phyloP scores from a whole-genome alignment of 2,113 vertebrate genomes.

The Etia nguti region DNA sequence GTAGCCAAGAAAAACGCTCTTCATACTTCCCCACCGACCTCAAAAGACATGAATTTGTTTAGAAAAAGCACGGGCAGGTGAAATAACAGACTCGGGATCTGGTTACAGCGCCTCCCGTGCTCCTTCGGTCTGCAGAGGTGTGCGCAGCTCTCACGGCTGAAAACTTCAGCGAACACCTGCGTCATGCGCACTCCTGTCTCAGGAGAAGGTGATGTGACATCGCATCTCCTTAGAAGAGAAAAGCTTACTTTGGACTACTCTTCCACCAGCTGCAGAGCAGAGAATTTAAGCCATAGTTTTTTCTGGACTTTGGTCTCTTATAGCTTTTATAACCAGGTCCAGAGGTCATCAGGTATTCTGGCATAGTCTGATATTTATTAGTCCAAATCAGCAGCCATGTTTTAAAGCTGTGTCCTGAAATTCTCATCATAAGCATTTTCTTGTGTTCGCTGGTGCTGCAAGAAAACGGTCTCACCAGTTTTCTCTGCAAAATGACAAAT shows the following conservation, averaged over 20 bases:
- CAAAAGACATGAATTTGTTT: not conserved
- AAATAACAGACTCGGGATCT: not conserved
- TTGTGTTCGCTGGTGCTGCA: not conserved
- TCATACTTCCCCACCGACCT: slow-evolving; percentile 1
- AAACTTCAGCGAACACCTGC: not conserved
- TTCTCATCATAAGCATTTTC: not conserved
- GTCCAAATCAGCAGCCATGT: not conserved
- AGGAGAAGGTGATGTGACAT: not conserved
- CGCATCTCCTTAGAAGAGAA: not conserved
- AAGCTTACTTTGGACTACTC: not conserved
- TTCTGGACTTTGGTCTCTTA: not conserved
- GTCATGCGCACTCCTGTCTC: not conserved
- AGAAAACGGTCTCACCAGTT: not conserved
- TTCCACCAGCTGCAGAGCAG: not conserved
- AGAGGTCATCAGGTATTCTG: not conserved
- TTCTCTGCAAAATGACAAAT: not conserved
- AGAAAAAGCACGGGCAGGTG: not conserved
- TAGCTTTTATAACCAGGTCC: not conserved
- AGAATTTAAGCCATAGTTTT: not conserved
- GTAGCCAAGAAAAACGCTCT: not conserved
- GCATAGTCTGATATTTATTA: not conserved
- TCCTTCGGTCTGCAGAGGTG: not conserved
- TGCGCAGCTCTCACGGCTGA: not conserved
- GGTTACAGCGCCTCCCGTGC: not conserved
- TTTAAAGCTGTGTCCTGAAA: not conserved